A percentile compares a stretch with the other conserved stretches of the same genome.
Evolutionary conservation across 1,140 invertebrate genomes (phyloP).

Genomic region (Caenorhabditis latens): DNA sequence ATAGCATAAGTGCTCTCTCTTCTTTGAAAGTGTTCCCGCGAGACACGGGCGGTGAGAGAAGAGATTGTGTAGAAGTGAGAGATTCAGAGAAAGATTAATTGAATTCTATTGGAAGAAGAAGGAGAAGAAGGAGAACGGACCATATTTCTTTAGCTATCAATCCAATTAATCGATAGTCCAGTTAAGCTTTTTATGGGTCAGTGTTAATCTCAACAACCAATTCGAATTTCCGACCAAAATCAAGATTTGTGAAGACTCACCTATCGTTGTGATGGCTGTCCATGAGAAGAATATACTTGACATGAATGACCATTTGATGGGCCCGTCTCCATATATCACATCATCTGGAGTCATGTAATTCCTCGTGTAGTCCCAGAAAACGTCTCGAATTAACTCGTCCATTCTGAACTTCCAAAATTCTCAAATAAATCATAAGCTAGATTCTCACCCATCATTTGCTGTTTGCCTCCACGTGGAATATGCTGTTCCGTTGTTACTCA

Average conservation of each 20-base stretch:
- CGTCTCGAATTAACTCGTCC: constrained; percentile 75
- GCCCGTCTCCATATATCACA: constrained; percentile 67
- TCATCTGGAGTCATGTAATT: constrained; percentile 78
- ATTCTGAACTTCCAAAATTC: constrained; percentile 69
- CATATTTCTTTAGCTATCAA: constrained; percentile 11
- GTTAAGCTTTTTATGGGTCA: constrained; percentile 18
- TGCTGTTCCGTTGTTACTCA: constrained; percentile 63
- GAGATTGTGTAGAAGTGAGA: constrained; percentile 4
- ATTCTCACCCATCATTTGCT: constrained; percentile 56
- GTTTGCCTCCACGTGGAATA: constrained; percentile 53
- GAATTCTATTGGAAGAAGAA: neutral
- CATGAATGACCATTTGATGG: constrained; percentile 77
- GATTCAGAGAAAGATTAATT: constrained; percentile 54
- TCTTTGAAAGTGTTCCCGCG: constrained; percentile 37
- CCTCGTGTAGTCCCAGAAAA: constrained; percentile 77
- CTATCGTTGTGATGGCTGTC: constrained; percentile 78
- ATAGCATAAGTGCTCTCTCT: constrained; percentile 42
- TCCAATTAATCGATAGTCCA: constrained; percentile 5
- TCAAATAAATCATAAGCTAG: neutral
- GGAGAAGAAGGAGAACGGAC: neutral
- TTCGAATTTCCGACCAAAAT: neutral
- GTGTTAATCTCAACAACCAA: neutral
- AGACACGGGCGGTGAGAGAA: neutral
- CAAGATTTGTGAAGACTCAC: constrained; percentile 22
- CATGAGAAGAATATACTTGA: constrained; percentile 77